phyloP scores from a whole-genome alignment of 1,140 invertebrate genomes.

The Scaptomyza pallida region DNA sequence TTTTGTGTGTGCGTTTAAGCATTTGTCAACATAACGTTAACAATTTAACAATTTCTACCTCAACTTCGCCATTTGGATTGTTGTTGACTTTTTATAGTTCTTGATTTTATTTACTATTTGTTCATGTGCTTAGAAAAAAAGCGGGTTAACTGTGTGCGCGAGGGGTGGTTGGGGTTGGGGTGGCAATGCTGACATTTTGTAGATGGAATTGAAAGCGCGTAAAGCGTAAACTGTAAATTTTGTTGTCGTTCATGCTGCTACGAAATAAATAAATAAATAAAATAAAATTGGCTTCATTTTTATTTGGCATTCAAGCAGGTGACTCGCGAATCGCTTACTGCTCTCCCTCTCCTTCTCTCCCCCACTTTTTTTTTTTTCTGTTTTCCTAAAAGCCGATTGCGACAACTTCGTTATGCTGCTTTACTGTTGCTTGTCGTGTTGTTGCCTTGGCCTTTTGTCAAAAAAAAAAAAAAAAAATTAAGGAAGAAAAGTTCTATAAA shows the following conservation, averaged over 20 bases:
- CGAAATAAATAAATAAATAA: too few species aligned
- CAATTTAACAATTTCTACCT: slow-evolving; percentile 42
- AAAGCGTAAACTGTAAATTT: slow-evolving; percentile 78
- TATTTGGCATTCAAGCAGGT: slow-evolving; percentile 65
- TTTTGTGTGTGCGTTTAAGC: slow-evolving; percentile 26
- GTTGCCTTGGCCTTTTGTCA: neutral
- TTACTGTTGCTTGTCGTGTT: slow-evolving; percentile 53
- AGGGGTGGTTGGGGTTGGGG: neutral
- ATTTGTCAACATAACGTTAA: slow-evolving; percentile 62
- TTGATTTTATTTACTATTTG: slow-evolving; percentile 79
- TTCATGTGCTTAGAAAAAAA: slow-evolving; percentile 31
- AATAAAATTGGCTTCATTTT: slow-evolving; percentile 79
- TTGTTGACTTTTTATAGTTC: slow-evolving; percentile 60
- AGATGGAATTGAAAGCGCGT: slow-evolving; percentile 58
- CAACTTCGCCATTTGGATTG: neutral
- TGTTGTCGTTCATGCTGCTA: slow-evolving; percentile 53
- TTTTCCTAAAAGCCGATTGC: slow-evolving; percentile 46
- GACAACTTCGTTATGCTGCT: slow-evolving; percentile 66
- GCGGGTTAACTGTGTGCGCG: neutral
- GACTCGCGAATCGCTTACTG: neutral
- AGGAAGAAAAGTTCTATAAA: neutral
- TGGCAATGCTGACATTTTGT: slow-evolving; percentile 7
- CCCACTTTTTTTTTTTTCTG: neutral
- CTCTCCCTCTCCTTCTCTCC: neutral
- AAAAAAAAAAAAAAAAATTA: too few species aligned